Evolutionary conservation across 2,797 vertebrate genomes (phyloP).

Genomic region (Geotrypetes seraphini): DNA sequence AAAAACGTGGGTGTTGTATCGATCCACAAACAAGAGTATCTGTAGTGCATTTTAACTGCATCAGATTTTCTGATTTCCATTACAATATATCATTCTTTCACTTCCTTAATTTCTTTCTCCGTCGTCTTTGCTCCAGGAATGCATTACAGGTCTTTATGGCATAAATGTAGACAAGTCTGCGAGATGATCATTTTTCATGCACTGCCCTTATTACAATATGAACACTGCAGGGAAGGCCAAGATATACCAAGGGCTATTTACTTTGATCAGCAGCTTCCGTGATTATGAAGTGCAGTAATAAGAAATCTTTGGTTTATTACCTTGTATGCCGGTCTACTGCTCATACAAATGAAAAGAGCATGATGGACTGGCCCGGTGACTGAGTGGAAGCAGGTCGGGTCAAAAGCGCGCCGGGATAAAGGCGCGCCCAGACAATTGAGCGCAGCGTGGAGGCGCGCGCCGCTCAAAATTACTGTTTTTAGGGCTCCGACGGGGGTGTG

Average conservation of each 20-base stretch:
- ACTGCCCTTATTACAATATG: conserved; percentile 16
- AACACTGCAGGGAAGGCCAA: conserved; percentile 27
- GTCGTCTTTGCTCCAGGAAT: conserved; percentile 27
- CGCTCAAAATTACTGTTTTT: too few species aligned
- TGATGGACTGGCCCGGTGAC: too few species aligned
- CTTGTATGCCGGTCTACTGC: too few species aligned
- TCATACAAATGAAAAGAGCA: too few species aligned
- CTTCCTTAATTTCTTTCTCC: conserved; percentile 31
- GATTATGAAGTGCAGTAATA: conserved; percentile 21
- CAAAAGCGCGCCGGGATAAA: too few species aligned
- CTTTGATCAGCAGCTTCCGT: conserved; percentile 35
- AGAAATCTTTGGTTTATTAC: conserved; percentile 50
- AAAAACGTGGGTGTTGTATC: too few species aligned
- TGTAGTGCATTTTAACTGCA: conserved; percentile 27
- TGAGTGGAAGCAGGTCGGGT: too few species aligned
- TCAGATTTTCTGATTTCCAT: conserved; percentile 26
- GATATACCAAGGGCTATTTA: conserved; percentile 38
- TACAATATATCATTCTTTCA: conserved; percentile 22
- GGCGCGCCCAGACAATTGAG: too few species aligned
- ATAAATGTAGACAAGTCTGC: conserved; percentile 43
- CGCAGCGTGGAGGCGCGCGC: too few species aligned
- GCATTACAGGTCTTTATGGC: conserved; percentile 27
- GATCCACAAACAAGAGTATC: too few species aligned
- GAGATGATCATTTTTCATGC: conserved; percentile 47
- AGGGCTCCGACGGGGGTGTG: too few species aligned